Evolutionary conservation across 2,113 vertebrate species (phyloP).

Genomic region (Peromyscus maniculatus): DNA sequence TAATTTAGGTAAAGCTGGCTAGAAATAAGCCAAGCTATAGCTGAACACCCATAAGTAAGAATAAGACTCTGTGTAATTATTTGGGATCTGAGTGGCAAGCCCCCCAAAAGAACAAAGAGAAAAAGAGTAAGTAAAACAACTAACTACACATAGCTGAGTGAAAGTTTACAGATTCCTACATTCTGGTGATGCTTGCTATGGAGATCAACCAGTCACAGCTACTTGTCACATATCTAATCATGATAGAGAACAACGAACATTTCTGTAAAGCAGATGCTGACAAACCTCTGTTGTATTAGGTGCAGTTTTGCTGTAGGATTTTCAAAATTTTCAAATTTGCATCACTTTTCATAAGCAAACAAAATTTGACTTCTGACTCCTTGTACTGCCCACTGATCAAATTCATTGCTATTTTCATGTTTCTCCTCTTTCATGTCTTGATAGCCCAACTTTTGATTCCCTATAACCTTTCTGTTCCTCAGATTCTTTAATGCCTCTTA

Average conservation of each 20-base stretch:
- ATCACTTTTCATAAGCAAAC: neutral
- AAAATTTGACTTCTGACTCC: neutral
- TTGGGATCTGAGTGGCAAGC: no score
- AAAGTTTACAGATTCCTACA: neutral
- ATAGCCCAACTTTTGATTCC: neutral
- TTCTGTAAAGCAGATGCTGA: neutral
- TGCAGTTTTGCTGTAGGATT: neutral
- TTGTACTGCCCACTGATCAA: neutral
- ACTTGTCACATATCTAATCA: fast-evolving
- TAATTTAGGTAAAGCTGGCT: no score
- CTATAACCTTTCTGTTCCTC: neutral
- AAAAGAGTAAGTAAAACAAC: no score
- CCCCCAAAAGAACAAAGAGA: no score
- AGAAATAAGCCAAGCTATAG: no score
- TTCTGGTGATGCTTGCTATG: neutral
- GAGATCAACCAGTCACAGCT: no score
- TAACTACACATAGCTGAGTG: no score
- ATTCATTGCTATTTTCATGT: neutral
- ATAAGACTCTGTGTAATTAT: no score
- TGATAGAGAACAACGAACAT: neutral
- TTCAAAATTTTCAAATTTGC: neutral
- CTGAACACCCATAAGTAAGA: no score
- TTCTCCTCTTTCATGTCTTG: neutral
- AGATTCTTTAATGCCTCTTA: neutral
- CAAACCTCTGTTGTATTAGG: neutral